A percentile compares a stretch with the other conserved stretches of the same genome.
Conservation (phyloP, 2,797 vertebrate genomes). For the Parauchenoglanis punctatus region DNA sequence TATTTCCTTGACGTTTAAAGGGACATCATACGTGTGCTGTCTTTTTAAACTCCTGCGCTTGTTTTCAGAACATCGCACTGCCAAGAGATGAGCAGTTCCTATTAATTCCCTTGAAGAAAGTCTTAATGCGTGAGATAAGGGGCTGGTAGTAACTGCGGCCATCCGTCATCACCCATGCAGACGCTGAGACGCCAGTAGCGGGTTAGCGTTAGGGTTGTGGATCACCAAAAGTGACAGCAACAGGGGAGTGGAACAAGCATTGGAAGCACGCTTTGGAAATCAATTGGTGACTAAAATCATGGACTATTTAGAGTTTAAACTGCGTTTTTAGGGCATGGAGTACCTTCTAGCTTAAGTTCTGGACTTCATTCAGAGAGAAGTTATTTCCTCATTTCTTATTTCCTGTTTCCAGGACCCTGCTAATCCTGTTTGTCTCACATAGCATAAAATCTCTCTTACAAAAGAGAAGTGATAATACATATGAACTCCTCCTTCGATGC, state of each 20-base stretch:
- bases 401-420: background rate
- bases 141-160: background rate
- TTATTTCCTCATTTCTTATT: background rate
- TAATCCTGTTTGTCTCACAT: too few species aligned
- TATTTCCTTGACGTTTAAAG: background rate
- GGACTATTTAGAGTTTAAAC: background rate
- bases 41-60: slow-evolving; percentile 4
- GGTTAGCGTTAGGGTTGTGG: background rate
- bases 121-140: slow-evolving; percentile 5
- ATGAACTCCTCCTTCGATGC: background rate
- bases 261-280: background rate
- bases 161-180: slow-evolving; percentile 2
- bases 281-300: background rate
- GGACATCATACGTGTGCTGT: background rate
- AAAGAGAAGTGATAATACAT: background rate
- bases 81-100: background rate
- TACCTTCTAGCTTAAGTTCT: background rate
- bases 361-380: background rate
- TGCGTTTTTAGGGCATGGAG: background rate
- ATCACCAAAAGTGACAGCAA: background rate
- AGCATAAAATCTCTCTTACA: background rate
- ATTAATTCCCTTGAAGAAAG: background rate
- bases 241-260: background rate
- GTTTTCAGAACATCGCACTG: background rate
- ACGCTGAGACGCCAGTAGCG: background rate